phyloP scores from a whole-genome alignment of 2,797 vertebrate species.

The Chromobotia macracanthus region DNA sequence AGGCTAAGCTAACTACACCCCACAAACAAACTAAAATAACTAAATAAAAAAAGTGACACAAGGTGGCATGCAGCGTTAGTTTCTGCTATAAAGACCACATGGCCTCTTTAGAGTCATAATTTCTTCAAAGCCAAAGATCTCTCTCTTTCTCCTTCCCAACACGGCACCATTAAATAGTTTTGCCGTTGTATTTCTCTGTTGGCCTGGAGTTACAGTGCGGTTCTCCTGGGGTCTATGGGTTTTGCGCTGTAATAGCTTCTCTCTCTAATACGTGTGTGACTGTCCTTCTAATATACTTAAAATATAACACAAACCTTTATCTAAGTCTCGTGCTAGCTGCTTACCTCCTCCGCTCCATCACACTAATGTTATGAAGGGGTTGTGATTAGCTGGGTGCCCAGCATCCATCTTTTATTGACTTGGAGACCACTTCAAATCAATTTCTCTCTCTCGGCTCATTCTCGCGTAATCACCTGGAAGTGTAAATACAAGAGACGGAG shows the following conservation, averaged over 20 bases:
- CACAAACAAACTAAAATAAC: background rate
- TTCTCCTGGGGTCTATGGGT: conserved; percentile 74
- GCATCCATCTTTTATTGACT: conserved; percentile 83
- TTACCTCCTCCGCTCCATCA: conserved; percentile 69
- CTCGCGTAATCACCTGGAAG: conserved; percentile 77
- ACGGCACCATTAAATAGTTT: conserved; percentile 69
- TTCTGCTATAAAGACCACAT: background rate
- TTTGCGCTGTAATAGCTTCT: conserved; percentile 73
- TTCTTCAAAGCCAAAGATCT: background rate
- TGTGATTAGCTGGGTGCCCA: conserved; percentile 65
- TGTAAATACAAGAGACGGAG: conserved; percentile 41
- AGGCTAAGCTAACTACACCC: background rate
- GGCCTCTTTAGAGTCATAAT: background rate
- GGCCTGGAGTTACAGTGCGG: conserved; percentile 80
- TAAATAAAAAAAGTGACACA: background rate
- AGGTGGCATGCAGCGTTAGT: background rate
- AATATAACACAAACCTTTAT: conserved; percentile 84
- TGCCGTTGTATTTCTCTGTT: conserved; percentile 76
- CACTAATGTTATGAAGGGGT: conserved; percentile 69
- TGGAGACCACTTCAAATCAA: conserved; percentile 81
- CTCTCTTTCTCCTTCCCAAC: conserved; percentile 31
- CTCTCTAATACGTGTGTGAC: conserved; percentile 74
- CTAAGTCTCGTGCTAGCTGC: conserved; percentile 64
- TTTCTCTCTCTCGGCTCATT: conserved; percentile 72
- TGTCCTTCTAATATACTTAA: conserved; percentile 71